Evolutionary conservation across 1,140 invertebrate species (phyloP).

Genomic region (Kradibia gibbosae): DNA sequence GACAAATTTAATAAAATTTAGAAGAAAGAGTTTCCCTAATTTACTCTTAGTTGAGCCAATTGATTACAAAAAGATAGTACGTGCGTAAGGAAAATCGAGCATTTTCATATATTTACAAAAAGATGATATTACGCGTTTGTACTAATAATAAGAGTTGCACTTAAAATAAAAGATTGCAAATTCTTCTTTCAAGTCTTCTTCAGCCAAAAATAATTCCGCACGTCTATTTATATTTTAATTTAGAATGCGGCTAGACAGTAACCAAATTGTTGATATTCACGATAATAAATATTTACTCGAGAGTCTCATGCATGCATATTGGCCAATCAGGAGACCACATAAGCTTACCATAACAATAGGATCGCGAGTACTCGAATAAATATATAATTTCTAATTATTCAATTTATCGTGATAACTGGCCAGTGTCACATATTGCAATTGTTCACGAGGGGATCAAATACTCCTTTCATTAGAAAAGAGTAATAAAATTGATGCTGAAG

Average conservation of each 20-base stretch:
- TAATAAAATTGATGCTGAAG: slow-evolving; percentile 37
- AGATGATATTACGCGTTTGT: too few relatives aligned
- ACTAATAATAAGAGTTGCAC: too few relatives aligned
- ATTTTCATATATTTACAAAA: too few relatives aligned
- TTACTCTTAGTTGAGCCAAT: too few relatives aligned
- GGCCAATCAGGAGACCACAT: neutral
- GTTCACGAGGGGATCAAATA: neutral
- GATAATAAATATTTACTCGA: neutral
- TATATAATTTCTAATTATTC: slow-evolving; percentile 33
- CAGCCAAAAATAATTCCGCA: too few relatives aligned
- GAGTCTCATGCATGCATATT: neutral
- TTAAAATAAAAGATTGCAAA: too few relatives aligned
- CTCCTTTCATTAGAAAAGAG: slow-evolving; percentile 21
- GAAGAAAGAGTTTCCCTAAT: too few relatives aligned
- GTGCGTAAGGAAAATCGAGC: too few relatives aligned
- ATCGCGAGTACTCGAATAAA: neutral
- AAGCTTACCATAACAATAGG: neutral
- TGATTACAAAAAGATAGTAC: too few relatives aligned
- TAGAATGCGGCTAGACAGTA: neutral
- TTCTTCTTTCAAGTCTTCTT: too few relatives aligned
- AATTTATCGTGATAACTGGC: slow-evolving; percentile 28
- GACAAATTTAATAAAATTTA: too few relatives aligned
- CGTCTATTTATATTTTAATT: neutral
- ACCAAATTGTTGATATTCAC: neutral
- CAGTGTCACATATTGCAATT: neutral